A percentile compares a stretch with the other conserved stretches of the same genome.
Evolutionary conservation across 2,888 invertebrate species (phyloP).

Genomic region (Vannuccia rotundouncinata): DNA sequence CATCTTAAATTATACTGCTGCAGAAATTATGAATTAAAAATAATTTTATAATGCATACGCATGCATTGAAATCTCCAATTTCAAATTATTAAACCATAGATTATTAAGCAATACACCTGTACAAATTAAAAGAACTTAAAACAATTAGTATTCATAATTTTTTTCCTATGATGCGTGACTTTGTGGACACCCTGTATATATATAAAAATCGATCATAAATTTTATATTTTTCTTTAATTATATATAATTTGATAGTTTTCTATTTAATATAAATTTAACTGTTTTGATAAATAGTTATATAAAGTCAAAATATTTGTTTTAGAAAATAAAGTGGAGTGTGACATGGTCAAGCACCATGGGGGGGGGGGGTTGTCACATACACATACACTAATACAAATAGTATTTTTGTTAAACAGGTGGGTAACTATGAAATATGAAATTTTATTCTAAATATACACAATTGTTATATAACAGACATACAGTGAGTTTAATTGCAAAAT

Average conservation of each 20-base stretch:
- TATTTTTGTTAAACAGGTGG: conserved; percentile 2
- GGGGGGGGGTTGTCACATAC: conserved; percentile 14
- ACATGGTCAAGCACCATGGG: conserved; percentile 9
- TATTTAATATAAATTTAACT: conserved; percentile 4
- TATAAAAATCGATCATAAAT: not conserved
- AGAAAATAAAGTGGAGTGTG: conserved; percentile 14
- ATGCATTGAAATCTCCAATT: too few species aligned
- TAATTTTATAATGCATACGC: too few species aligned
- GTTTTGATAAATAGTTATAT: conserved; percentile 1
- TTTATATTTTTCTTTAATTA: conserved; percentile 11
- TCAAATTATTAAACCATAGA: too few species aligned
- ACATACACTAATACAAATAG: conserved; percentile 5
- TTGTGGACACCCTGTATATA: too few species aligned
- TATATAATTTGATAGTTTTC: conserved; percentile 17
- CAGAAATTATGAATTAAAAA: too few species aligned
- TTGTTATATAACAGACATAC: conserved; percentile 20
- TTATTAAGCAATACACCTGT: too few species aligned
- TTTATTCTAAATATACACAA: conserved; percentile 22
- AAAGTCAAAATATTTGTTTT: conserved; percentile 23
- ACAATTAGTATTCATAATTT: too few species aligned
- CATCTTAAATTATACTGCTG: too few species aligned
- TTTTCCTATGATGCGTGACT: too few species aligned
- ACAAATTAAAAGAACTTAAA: too few species aligned
- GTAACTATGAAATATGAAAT: conserved; percentile 5
- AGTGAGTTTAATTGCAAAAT: conserved; percentile 17